Evolutionary conservation across 2,113 vertebrate species (phyloP).

Genomic region (Axis porcinus): DNA sequence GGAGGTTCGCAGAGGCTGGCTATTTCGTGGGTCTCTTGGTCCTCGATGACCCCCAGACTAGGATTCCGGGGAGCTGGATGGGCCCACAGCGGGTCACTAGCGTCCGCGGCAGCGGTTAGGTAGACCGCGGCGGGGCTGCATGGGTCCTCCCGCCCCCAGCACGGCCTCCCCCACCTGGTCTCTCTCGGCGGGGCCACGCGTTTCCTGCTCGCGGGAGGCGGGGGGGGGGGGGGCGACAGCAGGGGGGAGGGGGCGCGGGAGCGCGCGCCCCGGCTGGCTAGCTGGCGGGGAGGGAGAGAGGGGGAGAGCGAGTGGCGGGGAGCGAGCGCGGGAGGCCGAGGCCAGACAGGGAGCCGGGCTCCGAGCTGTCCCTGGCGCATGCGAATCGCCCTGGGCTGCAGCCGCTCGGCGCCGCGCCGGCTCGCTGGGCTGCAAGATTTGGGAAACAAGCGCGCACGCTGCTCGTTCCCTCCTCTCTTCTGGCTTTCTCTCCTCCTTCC

Average conservation of each 20-base stretch:
- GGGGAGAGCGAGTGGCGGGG: slow-evolving; percentile 1
- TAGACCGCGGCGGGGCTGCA: neutral
- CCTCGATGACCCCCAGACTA: slow-evolving; percentile 20
- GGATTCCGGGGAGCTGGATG: slow-evolving; percentile 4
- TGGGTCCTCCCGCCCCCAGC: slow-evolving; percentile 32
- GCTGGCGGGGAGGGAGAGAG: slow-evolving; percentile 3
- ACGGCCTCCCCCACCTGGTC: slow-evolving; percentile 62
- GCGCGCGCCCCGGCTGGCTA: slow-evolving; percentile 62
- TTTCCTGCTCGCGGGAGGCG: slow-evolving; percentile 61
- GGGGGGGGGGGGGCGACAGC: neutral
- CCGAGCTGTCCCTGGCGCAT: slow-evolving; percentile 47
- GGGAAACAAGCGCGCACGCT: neutral
- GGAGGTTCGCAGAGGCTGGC: slow-evolving; percentile 51
- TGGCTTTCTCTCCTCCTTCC: neutral
- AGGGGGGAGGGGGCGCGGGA: slow-evolving; percentile 52
- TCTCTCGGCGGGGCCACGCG: slow-evolving; percentile 56
- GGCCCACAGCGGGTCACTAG: neutral
- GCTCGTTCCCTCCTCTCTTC: neutral
- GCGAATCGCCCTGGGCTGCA: slow-evolving; percentile 5
- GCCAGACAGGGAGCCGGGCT: slow-evolving; percentile 25
- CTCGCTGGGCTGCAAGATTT: neutral
- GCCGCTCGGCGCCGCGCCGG: slow-evolving; percentile 18
- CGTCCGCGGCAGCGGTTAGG: neutral
- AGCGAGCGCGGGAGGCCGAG: slow-evolving; percentile 47
- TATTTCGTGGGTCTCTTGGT: slow-evolving; percentile 53